Percentiles rank a stretch among this genome's conserved stretches.
Evolutionary conservation across 2,113 vertebrate species (phyloP).

Genomic region (Rhabdomys dilectus): DNA sequence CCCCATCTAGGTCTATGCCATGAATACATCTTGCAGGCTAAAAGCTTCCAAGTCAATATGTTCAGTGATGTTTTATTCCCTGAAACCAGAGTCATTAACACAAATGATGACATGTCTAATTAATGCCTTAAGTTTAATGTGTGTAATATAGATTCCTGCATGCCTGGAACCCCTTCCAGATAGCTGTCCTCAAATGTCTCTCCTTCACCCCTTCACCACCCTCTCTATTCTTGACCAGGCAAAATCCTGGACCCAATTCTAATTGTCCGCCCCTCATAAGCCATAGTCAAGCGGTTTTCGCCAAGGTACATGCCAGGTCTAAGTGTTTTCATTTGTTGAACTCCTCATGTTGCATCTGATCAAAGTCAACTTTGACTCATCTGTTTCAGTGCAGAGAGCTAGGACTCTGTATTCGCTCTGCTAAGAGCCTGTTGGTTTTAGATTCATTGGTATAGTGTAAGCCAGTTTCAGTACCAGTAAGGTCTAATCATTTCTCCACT

Average conservation of each 20-base stretch:
- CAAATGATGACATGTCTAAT: neutral
- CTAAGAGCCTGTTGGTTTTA: neutral
- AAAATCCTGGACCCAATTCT: neutral
- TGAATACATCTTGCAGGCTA: neutral
- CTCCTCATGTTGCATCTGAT: neutral
- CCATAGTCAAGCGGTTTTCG: neutral
- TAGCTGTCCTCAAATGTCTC: neutral
- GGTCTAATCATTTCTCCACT: neutral
- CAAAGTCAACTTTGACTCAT: neutral
- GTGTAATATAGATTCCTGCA: neutral
- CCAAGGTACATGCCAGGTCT: neutral
- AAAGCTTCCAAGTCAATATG: neutral
- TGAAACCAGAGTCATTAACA: neutral
- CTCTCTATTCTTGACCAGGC: neutral
- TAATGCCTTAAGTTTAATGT: neutral
- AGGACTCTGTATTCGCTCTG: too few species aligned
- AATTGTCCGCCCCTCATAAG: neutral
- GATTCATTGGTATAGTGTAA: neutral
- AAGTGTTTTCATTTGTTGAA: neutral
- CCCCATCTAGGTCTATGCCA: neutral
- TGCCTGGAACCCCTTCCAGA: neutral
- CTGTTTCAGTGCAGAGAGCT: neutral
- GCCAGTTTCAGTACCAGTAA: neutral
- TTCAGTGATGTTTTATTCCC: neutral
- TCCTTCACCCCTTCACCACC: neutral